Evolutionary conservation across 2,797 vertebrate species (phyloP).

Genomic region (Denticeps clupeoides): DNA sequence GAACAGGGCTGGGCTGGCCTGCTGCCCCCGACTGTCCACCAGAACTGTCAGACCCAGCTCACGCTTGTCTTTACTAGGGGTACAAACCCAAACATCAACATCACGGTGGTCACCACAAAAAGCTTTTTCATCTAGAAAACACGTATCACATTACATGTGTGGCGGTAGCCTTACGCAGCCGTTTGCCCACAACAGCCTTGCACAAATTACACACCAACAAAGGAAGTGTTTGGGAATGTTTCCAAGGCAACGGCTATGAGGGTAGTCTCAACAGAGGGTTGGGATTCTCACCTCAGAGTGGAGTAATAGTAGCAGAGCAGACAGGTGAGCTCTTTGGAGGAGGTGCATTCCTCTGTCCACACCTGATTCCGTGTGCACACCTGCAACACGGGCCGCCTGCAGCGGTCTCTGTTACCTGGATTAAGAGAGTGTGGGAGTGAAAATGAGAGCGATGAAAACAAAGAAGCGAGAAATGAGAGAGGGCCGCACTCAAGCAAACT

Average conservation of each 20-base stretch:
- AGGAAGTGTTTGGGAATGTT: too few species aligned
- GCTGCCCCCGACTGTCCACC: constrained; percentile 64
- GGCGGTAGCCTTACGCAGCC: too few species aligned
- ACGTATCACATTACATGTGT: too few species aligned
- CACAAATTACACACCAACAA: too few species aligned
- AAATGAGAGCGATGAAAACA: constrained; percentile 5
- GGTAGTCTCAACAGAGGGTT: neutral
- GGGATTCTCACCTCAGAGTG: constrained; percentile 60
- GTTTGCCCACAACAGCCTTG: too few species aligned
- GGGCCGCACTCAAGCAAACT: neutral
- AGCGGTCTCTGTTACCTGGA: constrained; percentile 68
- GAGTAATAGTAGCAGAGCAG: constrained; percentile 65
- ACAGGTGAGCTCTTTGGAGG: constrained; percentile 50
- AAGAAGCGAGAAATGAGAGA: neutral
- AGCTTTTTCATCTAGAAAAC: too few species aligned
- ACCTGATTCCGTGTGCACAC: constrained; percentile 56
- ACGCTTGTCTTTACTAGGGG: constrained; percentile 63
- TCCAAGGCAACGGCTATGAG: too few species aligned
- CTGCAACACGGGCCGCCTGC: constrained; percentile 64
- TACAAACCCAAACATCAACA: neutral
- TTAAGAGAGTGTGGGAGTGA: neutral
- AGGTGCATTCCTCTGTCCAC: constrained; percentile 55
- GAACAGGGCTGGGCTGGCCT: constrained; percentile 51
- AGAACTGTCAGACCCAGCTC: constrained; percentile 65
- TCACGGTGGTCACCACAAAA: too few species aligned